Base-by-base conservation (phyloP, 2,797 vertebrate species). In the Hydrocynus forskahlii region DNA sequence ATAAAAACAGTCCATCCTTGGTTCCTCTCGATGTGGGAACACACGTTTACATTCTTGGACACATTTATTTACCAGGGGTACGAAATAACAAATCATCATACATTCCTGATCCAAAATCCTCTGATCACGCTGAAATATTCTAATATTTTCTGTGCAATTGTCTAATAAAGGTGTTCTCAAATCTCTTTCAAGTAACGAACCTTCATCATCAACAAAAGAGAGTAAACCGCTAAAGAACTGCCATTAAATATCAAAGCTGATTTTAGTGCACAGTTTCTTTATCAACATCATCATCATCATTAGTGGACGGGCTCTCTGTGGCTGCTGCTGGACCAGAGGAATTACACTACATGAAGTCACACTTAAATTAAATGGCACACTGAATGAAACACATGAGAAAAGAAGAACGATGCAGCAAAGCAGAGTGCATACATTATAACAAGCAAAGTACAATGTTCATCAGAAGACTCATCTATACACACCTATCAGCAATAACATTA, bases 121-220 rank as follows among this genome's bases (percentile, higher is more conserved):
- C 9, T 38, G 29, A 73, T 73, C 69, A 19, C 7, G 0, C 48
- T 13, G 13, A 35, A 35, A 2, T 19, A 64, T 12, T 63, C 25
- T 8, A 5, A 74, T 80, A 48, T 13, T 59, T 35, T 75, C 72
- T 68, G 63, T 75, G 23, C 72, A 69, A 75, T 50, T 67, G 23
- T 38, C n/a, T 66, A 12, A 71, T 55, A 54, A 70, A 82, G 14
- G 35, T n/a, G 38, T 25, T 48, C 63, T 57, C 4, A 1, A 54
- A 78, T 29, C 4, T 23, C 59, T 59, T 83, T 85, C 78, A 83
- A 67, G 78, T 78, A 85, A 72, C 54, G n/a, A 12, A 48, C 43
- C 21, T 25, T 57, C 23, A 12, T 16, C 40, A 14, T 14, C 4
- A 25, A 76, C n/a, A 66, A 70, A 29, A 52, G 29, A 54, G 29